Base-by-base conservation (phyloP, 2,113 vertebrate species). In the Brachyistius frenatus region DNA sequence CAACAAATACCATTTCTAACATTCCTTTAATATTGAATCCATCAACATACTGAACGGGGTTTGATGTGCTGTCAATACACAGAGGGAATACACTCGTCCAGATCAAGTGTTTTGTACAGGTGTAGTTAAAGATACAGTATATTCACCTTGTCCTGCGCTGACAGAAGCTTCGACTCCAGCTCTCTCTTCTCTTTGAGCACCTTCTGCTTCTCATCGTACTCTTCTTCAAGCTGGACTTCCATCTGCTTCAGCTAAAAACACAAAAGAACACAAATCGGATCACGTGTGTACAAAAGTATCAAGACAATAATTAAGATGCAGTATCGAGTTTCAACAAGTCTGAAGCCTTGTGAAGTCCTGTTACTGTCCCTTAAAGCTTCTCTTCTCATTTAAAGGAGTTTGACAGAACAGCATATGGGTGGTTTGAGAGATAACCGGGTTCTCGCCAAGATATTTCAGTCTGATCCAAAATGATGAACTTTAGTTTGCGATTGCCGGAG, bases 151-250 rank as follows among this genome's bases (percentile, higher is more conserved):
- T 98, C 97, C 0, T 96, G 96, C 58, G 96, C 94, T 0, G 94
- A 86, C 1, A 96, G 81, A 36, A 99, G 93, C 83, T 97, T 98
- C 65, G 93, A 92, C 88, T 99, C 98, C 90, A 99, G 91, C 35
- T 99, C 98, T 68, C 97, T 93, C 86, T 96, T 98, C 87, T 99
- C 97, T 33, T 95, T 95, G 50, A 99, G 93, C 46, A 98, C 97
- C 93, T 99, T 99, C 93, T 99, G 98, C 86, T 98, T 99, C 53
- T 99, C 97, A 63, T 98, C 97, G 0, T 99, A 98, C 65, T 98
- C 97, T 66, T 99, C 98, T 80, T 99, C 98, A 14, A 99, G 94
- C 93, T 99, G 98, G 49, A 97, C 94, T 75, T 99, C 98, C 94
- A 99, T 96, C 90, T 99, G 97, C 81, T 97, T 98, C 86, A 99